Base-by-base conservation (phyloP, 2,888 invertebrate genomes). In the Spilarctia lutea region DNA sequence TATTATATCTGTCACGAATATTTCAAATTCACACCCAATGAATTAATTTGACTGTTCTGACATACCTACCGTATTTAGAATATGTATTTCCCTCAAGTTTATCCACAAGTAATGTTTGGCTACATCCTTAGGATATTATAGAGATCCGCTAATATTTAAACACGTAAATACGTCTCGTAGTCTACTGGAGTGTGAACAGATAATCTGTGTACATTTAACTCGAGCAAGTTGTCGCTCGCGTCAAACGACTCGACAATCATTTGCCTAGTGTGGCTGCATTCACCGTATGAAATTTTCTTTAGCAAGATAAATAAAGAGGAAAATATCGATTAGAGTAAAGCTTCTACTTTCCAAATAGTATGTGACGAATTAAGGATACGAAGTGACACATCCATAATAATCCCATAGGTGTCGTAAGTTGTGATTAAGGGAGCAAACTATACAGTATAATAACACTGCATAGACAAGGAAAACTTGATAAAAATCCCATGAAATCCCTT, bases 171-270 rank as follows among this genome's bases (percentile, higher is more conserved):
- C 56, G 52, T 56, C 35, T 69, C 69, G 30, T 39, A 33, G 39
- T 74, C 65, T 24, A 69, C 33, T 81, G 79, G 66, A 56, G 75
- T 35, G 75, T 81, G 72, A 81, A 81, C 42, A 78, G 79, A 83
- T 83, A 83, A 83, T 76, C 81, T 81, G 72, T 82, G 80, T 78
- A 78, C 75, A 39, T 68, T 77, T 72, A 81, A 79, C 73, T 81
- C 75, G 68, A 75, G 72, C 75, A 60, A 72, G 30, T 27, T 30
- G 60, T 69, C 73, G 69, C 18, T 76, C 75, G 45, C 71, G 74
- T 77, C 83, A 74, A 76, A 74, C 75, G 71, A 75, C 70, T 74
- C 80, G 30, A 66, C 80, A 81, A 80, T 80, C 75, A 81, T 83
- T 79, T 67, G 72, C 33, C 2, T 18, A 52, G 18, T 24, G 11